Evolutionary conservation across 2,888 invertebrate genomes (phyloP).

Genomic region (Vannuccia rotundouncinata): DNA sequence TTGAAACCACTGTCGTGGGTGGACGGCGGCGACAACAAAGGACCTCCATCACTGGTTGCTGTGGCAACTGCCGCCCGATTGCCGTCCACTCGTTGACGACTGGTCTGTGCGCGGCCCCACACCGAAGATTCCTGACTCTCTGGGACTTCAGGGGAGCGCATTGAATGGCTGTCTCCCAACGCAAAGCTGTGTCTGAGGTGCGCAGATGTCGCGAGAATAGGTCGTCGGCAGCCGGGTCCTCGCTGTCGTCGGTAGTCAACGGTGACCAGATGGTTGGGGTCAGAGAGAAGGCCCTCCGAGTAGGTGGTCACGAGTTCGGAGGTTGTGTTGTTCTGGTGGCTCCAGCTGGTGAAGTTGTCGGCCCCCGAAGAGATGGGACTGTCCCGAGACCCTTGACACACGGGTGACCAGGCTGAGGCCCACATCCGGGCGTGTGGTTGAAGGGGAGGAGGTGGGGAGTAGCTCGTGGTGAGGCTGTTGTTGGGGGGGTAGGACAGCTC

Average conservation of each 20-base stretch:
- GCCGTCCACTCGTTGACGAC: background rate
- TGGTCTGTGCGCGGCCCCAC: background rate
- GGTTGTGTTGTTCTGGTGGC: background rate
- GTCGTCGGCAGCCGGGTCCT: background rate
- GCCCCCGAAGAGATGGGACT: background rate
- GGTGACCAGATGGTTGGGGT: background rate
- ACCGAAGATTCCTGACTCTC: background rate
- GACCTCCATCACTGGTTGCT: background rate
- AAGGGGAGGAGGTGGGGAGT: background rate
- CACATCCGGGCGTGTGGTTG: conserved; percentile 12
- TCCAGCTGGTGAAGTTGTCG: too few relatives aligned
- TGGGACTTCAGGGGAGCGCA: background rate
- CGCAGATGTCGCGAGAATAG: background rate
- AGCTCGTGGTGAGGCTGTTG: background rate
- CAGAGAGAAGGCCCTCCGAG: conserved; percentile 2
- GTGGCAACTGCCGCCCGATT: background rate
- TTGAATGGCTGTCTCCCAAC: background rate
- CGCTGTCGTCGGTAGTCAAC: background rate
- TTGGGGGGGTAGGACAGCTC: background rate
- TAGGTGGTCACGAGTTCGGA: conserved; percentile 5
- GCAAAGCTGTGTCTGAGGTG: background rate
- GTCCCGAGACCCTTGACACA: background rate
- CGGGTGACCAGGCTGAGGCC: background rate
- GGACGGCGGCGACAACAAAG: background rate
- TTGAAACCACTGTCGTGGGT: background rate